Evolutionary conservation across 2,888 invertebrate genomes (phyloP), one percentile per base, ranked within the genome.

Genomic region (Agrilus biguttatus): DNA sequence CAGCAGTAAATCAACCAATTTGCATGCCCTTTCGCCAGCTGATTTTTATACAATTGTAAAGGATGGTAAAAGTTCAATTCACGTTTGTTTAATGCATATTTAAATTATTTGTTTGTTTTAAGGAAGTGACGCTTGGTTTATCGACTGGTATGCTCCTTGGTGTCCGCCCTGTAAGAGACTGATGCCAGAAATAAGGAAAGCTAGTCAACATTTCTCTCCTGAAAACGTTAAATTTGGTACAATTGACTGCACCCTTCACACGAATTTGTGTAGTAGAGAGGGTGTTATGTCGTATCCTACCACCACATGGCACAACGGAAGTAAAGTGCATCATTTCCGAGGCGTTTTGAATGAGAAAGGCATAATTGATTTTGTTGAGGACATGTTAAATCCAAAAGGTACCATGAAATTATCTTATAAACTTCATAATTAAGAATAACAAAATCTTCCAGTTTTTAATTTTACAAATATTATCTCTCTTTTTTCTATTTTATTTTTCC

Each of bases 81-180:
- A 37, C 32, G 2, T 17, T 34, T 17, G 21, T 38, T 23, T 2
- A 14, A 23, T 39, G 7, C 1, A 10, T 17, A 37, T 6, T 37
- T 32, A 21, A 19, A 33, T 28, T 17, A 10, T 4, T 17, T 37
- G 23, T 39, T 39, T 14, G 36, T 51, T 45, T 36, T 40, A 51
- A 47, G n/a, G 46, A 66, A 66, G 59, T 37, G 53, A 54, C 40
- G 62, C 66, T 1, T 82, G 80, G 79, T 75, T 83, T 52, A 69
- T 85, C 21, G 83, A 84, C 58, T 84, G 83, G 71, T 83, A 78
- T 61, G 80, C 83, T 1, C 83, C 83, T 53, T 83, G 82, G 80
- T 85, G 84, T 60, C 83, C 83, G 5, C 83, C 83, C 1, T 85
- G 84, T 55, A 72, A 79, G 64, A 68, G 72, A 45, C 65, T 83